A percentile compares a stretch with the other conserved stretches of the same genome.
Conservation (phyloP, 2,113 vertebrate genomes). For the Pterocles gutturalis region DNA sequence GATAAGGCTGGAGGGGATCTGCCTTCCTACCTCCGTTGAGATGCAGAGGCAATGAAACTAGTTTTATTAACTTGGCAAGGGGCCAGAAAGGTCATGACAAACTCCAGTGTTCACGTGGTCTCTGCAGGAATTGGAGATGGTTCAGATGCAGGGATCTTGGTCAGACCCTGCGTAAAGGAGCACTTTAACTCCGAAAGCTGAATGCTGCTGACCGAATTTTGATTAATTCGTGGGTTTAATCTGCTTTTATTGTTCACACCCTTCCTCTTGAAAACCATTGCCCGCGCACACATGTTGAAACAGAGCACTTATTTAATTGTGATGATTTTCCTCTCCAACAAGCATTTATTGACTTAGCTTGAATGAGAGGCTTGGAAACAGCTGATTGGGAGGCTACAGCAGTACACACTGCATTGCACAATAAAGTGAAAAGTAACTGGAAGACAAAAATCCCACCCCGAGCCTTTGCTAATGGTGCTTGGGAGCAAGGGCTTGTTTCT, state of each 20-base stretch:
- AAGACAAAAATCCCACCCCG: background rate
- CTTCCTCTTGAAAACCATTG: background rate
- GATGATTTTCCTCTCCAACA: constrained; percentile 14
- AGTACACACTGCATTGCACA: background rate
- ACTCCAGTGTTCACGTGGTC: background rate
- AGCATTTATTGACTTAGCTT: constrained; percentile 26
- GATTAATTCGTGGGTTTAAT: background rate
- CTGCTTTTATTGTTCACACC: background rate
- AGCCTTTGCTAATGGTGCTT: background rate
- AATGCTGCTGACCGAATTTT: background rate
- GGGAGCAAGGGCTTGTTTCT: background rate
- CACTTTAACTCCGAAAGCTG: background rate
- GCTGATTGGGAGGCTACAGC: background rate
- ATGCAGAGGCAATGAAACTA: background rate
- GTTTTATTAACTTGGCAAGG: background rate
- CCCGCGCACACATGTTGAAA: background rate
- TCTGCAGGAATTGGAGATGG: background rate
- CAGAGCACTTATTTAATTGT: background rate
- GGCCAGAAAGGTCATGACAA: background rate
- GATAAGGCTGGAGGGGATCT: background rate
- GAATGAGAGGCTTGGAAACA: constrained; percentile 18
- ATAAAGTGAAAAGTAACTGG: background rate
- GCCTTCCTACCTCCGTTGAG: background rate
- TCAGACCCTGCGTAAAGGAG: background rate
- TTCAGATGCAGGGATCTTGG: background rate